phyloP scores from a whole-genome alignment of 2,797 vertebrate genomes.

The Odontamblyopus lacepedii region DNA sequence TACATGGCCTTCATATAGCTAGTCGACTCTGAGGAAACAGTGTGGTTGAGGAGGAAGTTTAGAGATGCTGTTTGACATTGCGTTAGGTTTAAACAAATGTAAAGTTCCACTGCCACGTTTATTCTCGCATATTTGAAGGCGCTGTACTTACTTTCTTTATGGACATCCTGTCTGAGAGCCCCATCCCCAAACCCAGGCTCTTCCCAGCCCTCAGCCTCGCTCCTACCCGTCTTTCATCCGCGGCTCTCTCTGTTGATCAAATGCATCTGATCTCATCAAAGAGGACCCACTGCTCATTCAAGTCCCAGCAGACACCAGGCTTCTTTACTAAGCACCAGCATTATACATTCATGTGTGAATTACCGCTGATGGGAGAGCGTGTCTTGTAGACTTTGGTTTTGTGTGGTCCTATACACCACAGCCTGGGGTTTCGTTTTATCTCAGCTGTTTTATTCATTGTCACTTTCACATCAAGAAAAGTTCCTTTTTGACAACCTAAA shows the following conservation, averaged over 20 bases:
- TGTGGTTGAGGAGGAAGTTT: background rate
- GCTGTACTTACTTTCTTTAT: constrained; percentile 52
- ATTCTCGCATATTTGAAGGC: constrained; percentile 35
- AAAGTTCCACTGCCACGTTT: constrained; percentile 6
- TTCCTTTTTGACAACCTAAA: constrained; percentile 48
- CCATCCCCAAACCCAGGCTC: constrained; percentile 61
- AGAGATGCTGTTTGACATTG: constrained; percentile 17
- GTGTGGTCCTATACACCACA: constrained; percentile 65
- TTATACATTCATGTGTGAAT: constrained; percentile 74
- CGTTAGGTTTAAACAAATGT: constrained; percentile 16
- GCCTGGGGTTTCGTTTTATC: constrained; percentile 48
- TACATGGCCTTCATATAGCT: constrained; percentile 38
- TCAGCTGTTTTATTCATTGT: constrained; percentile 12
- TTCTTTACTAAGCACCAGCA: constrained; percentile 69
- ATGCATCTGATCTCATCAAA: constrained; percentile 79
- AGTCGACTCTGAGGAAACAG: constrained; percentile 11
- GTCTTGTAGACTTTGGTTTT: constrained; percentile 71
- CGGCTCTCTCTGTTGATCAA: constrained; percentile 75
- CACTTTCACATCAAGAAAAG: constrained; percentile 48
- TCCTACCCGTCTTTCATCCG: constrained; percentile 63
- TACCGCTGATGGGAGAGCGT: constrained; percentile 60
- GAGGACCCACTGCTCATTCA: constrained; percentile 73
- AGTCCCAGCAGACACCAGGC: constrained; percentile 69
- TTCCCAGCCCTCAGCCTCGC: constrained; percentile 26
- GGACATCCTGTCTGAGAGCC: constrained; percentile 57